A percentile compares a stretch with the other conserved stretches of the same genome.
phyloP scores from a whole-genome alignment of 2,797 vertebrate genomes.

The Onychomys torridus region DNA sequence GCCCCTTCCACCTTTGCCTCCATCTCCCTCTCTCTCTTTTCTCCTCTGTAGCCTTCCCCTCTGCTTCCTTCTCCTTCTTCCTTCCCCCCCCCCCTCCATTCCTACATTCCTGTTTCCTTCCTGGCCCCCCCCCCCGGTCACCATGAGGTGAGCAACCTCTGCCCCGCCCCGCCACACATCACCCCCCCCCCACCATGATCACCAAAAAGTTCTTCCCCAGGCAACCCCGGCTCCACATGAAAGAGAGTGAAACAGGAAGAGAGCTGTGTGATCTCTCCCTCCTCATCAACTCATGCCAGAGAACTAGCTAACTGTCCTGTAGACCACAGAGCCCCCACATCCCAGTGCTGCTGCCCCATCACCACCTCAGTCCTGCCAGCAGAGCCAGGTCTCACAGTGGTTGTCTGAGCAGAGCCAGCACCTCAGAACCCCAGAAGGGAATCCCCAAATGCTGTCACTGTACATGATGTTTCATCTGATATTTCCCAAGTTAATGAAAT shows the following conservation, averaged over 20 bases:
- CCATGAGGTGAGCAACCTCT: neutral
- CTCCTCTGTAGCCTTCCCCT: neutral
- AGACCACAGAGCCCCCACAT: neutral
- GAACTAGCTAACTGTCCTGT: neutral
- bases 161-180: no score
- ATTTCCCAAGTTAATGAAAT: neutral
- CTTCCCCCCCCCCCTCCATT: no score
- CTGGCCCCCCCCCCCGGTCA: neutral
- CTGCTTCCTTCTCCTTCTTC: neutral
- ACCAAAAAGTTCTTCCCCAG: neutral
- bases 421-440: neutral
- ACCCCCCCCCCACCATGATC: no score
- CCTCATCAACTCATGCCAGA: neutral
- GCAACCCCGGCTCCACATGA: no score
- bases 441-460: neutral
- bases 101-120: neutral
- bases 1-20: no score
- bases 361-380: neutral
- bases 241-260: neutral
- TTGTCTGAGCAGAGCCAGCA: neutral
- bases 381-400: accelerated
- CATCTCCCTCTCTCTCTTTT: neutral
- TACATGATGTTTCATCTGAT: no score
- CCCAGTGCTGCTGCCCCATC: neutral
- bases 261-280: neutral